Percentiles rank a stretch among this genome's conserved stretches.
These are phyloP conservation scores for Gastrophysa polygoni DNA, from an alignment of 2,888 invertebrate species.

Conservation along the genomic window DNA sequence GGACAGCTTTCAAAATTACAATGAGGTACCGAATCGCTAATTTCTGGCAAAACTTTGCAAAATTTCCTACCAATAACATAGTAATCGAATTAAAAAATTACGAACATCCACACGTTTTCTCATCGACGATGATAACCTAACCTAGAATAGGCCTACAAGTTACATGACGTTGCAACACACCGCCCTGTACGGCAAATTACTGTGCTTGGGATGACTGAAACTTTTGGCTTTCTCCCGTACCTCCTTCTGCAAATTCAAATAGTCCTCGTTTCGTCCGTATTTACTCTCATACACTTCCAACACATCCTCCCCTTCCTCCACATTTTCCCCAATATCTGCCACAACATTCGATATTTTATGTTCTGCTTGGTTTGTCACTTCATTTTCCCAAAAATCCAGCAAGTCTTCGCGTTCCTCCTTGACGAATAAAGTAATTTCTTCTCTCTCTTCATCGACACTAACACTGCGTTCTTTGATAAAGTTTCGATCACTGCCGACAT, in stretches of 20 bases:
- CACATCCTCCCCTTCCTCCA: conserved; percentile 46
- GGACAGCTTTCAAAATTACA: not conserved
- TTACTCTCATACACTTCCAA: conserved; percentile 54
- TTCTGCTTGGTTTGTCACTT: conserved; percentile 26
- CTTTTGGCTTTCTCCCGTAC: conserved; percentile 39
- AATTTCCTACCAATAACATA: no score
- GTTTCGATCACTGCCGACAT: conserved; percentile 35
- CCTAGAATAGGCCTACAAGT: conserved; percentile 16
- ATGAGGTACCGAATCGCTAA: not conserved
- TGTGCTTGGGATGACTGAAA: conserved; percentile 44
- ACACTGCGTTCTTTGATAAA: conserved; percentile 1
- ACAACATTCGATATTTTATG: no score
- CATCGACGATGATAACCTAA: not conserved
- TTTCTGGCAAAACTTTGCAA: no score
- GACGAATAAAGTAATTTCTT: conserved; percentile 42
- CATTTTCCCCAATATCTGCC: conserved; percentile 7
- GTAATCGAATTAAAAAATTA: no score
- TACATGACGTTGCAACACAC: conserved; percentile 57
- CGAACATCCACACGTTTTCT: no score
- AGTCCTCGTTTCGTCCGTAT: conserved; percentile 56
- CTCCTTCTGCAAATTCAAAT: conserved; percentile 50
- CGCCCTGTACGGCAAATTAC: conserved; percentile 53
- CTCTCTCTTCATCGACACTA: conserved; percentile 10
- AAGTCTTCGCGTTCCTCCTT: conserved; percentile 56
- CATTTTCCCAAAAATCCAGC: conserved; percentile 60